phyloP scores from a whole-genome alignment of 2,797 vertebrate genomes.

The Gymnoscopelus microlampas region DNA sequence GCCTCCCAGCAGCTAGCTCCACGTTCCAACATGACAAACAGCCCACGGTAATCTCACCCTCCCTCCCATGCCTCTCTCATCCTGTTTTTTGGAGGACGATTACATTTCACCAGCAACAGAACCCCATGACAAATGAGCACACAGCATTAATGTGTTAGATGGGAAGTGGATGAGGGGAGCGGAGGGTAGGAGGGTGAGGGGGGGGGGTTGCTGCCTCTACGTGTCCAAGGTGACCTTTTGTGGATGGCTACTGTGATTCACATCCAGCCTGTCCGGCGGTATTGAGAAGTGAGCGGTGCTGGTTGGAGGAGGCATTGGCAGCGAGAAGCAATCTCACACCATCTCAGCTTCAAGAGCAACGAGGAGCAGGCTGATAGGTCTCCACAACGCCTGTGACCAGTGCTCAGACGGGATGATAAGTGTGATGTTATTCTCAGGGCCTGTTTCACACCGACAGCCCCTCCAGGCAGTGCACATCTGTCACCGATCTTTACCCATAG shows the following conservation, averaged over 20 bases:
- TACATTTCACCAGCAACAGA: constrained; percentile 62
- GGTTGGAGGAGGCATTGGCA: constrained; percentile 4
- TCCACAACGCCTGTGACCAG: constrained; percentile 25
- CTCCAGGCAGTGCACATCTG: constrained; percentile 9
- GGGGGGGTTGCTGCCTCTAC: constrained; percentile 44
- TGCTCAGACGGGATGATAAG: constrained; percentile 53
- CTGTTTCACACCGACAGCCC: constrained; percentile 49
- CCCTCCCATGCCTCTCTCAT: constrained; percentile 13
- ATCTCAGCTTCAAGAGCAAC: constrained; percentile 42
- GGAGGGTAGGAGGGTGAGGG: neutral
- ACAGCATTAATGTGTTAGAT: constrained; percentile 38
- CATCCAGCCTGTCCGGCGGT: constrained; percentile 38
- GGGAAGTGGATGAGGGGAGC: constrained; percentile 34
- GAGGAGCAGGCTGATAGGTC: constrained; percentile 44
- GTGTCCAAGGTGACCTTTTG: constrained; percentile 68
- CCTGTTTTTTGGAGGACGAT: constrained; percentile 51
- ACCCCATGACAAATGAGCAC: constrained; percentile 69
- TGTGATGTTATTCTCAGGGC: constrained; percentile 61
- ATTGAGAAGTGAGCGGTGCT: constrained; percentile 23
- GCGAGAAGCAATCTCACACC: constrained; percentile 69
- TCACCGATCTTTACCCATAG: constrained; percentile 47
- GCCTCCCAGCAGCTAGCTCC: constrained; percentile 15
- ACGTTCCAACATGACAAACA: constrained; percentile 64
- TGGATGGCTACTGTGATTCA: constrained; percentile 52
- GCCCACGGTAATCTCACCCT: constrained; percentile 62